Evolutionary conservation across 2,113 vertebrate genomes (phyloP), one percentile per base, ranked within the genome.

Genomic region (Melanocharis versteri): DNA sequence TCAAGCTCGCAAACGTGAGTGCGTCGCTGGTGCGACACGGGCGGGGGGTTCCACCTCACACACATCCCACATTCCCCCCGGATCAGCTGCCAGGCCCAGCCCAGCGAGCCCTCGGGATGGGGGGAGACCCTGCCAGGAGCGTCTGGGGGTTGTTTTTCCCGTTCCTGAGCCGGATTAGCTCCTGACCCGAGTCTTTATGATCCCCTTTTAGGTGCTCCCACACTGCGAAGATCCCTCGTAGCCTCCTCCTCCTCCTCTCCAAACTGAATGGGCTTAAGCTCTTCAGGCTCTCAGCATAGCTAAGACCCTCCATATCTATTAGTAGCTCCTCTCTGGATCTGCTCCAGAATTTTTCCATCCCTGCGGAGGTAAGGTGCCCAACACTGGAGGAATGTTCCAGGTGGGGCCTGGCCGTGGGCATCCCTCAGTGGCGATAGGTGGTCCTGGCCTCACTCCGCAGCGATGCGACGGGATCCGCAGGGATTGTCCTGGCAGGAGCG

Each of bases 1-100:
- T 6, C 95, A 98, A 96, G 99, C 99, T 97, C 99, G 99, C 95
- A 99, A 99, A 98, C 98, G 99, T 99, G 98, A 99, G 99, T 94
- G 84, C 2, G 47, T 45, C 7, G 2, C 7, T 1, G 2, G 26
- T 2, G 6, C 2, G 20, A 44, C 5, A 6, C 2, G 65, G 80
- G 23, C 4, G 10, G 40, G 79, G 89, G 64, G 13, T 4, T 60
- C 45, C 71, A 54, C 31, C 14, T 61, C 87, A 15, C 15, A 23
- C 87, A 15, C 70, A 28, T 57, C 79, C 69, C 15, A 42, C 16
- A 26, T 61, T 13, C 45, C 68, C 61, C 57, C 56, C 54, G 9
- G 62, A 86, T 56, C 73, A 94, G 82, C 70, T 85, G 73, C 76
- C 85, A 92, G 90, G 76, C 69, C 14, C 8, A 86, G 35, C 77